phyloP scores from a whole-genome alignment of 2,888 invertebrate species.

The Cheilosia urbana region DNA sequence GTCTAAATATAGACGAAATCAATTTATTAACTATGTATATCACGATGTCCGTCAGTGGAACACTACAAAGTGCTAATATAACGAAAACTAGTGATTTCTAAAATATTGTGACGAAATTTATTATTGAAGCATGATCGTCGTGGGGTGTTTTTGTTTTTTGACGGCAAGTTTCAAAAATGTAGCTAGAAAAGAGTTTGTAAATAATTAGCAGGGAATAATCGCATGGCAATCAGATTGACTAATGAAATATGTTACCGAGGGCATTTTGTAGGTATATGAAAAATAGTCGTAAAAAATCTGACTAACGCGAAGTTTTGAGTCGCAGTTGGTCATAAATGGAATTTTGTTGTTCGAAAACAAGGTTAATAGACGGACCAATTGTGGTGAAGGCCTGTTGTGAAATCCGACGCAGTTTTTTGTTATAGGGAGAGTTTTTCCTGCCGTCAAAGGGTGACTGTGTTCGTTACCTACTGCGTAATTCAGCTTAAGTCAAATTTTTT shows the following conservation, averaged over 20 bases:
- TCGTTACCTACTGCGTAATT: too few relatives aligned
- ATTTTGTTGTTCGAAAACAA: conserved; percentile 1
- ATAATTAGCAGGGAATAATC: conserved; percentile 40
- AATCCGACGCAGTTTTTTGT: too few relatives aligned
- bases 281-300: not conserved
- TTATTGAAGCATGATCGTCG: conserved; percentile 17
- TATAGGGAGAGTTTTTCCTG: too few relatives aligned
- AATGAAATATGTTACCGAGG: conserved; percentile 41
- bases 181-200: not conserved
- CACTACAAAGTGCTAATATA: not conserved
- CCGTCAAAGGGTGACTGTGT: too few relatives aligned
- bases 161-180: not conserved
- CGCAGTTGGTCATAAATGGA: not conserved
- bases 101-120: conserved; percentile 48
- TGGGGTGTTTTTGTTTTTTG: not conserved
- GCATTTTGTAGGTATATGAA: not conserved
- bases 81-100: conserved; percentile 22
- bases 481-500: too few relatives aligned
- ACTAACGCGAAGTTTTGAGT: conserved; percentile 15
- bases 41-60: not conserved
- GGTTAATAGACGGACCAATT: not conserved
- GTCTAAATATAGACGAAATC: conserved; percentile 23
- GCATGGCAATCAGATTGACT: conserved; percentile 4
- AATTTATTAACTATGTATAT: conserved; percentile 1
- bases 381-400: too few relatives aligned